Evolutionary conservation across 2,888 invertebrate genomes (phyloP).

Genomic region (Macaria notata): DNA sequence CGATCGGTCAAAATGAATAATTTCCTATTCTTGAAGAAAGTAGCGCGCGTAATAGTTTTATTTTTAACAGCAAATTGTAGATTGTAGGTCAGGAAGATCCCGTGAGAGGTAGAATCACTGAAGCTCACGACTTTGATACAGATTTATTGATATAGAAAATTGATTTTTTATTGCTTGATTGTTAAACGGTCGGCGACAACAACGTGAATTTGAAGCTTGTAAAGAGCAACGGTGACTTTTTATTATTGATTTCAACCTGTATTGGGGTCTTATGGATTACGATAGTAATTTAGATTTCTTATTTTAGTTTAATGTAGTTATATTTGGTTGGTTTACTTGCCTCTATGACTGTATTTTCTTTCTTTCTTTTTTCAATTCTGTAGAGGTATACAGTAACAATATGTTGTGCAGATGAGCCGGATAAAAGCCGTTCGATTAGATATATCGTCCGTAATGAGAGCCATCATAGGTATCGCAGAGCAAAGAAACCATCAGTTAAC

Average conservation of each 20-base stretch:
- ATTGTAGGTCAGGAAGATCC: conserved; percentile 46
- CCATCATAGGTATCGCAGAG: conserved; percentile 9
- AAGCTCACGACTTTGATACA: conserved; percentile 32
- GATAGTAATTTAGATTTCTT: no score
- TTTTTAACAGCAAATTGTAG: conserved; percentile 40
- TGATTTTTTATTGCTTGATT: conserved; percentile 25
- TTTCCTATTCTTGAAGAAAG: conserved; percentile 49
- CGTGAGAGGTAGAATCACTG: conserved; percentile 43
- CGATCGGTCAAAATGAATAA: conserved; percentile 36
- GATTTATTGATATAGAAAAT: conserved; percentile 38
- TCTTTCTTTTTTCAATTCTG: neutral
- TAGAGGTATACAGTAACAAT: neutral
- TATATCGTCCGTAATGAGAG: conserved; percentile 17
- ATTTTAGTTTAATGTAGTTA: no score
- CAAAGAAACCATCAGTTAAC: conserved; percentile 16
- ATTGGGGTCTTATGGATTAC: no score
- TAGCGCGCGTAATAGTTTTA: conserved; percentile 43
- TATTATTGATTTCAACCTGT: no score
- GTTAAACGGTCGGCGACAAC: conserved; percentile 8
- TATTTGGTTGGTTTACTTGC: no score
- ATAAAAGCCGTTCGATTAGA: conserved; percentile 24
- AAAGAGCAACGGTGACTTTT: conserved; percentile 15
- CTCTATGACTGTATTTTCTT: no score
- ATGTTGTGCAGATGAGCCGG: conserved; percentile 18
- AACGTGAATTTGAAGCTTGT: neutral